Evolutionary conservation across 2,888 invertebrate genomes (phyloP).

Genomic region (Yponomeuta sedellus): DNA sequence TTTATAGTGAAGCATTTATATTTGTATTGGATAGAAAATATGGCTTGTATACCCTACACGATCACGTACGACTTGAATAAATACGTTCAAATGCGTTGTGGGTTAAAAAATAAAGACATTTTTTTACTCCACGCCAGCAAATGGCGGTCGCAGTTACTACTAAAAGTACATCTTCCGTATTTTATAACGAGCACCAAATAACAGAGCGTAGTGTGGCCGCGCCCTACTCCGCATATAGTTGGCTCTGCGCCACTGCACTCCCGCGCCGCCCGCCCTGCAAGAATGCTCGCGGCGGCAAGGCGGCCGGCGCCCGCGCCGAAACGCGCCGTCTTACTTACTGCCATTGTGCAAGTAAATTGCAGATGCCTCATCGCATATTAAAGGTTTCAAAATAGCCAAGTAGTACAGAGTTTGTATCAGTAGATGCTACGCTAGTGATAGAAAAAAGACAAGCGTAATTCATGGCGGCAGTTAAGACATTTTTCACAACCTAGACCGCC

Average conservation of each 20-base stretch:
- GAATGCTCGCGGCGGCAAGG: slow-evolving; percentile 25
- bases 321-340: slow-evolving; percentile 15
- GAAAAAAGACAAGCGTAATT: background rate
- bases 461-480: background rate
- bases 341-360: slow-evolving; percentile 7
- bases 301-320: slow-evolving; percentile 18
- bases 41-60: no score
- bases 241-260: slow-evolving; percentile 52
- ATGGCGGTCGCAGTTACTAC: no score
- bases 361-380: background rate
- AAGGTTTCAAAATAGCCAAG: slow-evolving; percentile 5
- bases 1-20: no score
- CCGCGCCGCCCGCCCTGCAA: slow-evolving; percentile 37
- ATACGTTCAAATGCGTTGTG: no score
- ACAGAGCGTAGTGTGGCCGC: background rate
- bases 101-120: no score
- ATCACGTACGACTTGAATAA: no score
- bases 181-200: no score
- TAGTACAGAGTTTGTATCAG: background rate
- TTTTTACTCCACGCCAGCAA: no score
- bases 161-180: no score
- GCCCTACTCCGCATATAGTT: slow-evolving; percentile 35
- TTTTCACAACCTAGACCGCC: background rate
- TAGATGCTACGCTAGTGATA: background rate
- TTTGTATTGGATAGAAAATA: no score